Conservation (phyloP, 2,888 invertebrate genomes). For the Stomorhina lunata region DNA sequence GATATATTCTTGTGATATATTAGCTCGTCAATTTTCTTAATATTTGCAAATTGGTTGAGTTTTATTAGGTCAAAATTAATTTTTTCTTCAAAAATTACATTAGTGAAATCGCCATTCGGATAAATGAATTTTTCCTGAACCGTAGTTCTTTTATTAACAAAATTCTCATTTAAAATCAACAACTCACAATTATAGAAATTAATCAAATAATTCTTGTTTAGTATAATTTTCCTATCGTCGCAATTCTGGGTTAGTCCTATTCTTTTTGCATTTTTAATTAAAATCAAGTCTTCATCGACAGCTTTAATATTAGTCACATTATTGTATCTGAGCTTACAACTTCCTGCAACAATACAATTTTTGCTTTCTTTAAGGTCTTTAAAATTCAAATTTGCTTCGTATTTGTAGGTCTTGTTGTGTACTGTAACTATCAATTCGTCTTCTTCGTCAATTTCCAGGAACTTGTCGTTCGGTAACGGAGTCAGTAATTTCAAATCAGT, state of each 20-base stretch:
- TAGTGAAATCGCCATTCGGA: not conserved
- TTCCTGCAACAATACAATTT: not conserved
- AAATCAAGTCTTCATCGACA: slow-evolving; percentile 27
- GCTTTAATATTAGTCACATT: not conserved
- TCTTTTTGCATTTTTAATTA: slow-evolving; percentile 22
- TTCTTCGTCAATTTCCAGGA: not conserved
- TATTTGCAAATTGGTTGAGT: slow-evolving; percentile 16
- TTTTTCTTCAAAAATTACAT: slow-evolving; percentile 7
- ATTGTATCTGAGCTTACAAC: not conserved
- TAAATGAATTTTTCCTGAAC: not conserved
- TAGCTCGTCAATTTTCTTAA: slow-evolving; percentile 2
- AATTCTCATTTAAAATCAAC: not conserved
- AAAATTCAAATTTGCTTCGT: not conserved
- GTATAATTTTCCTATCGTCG: not conserved
- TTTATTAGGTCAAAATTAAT: slow-evolving; percentile 11
- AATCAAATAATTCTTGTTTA: slow-evolving; percentile 22
- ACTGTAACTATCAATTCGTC: not conserved
- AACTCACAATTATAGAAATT: slow-evolving; percentile 8
- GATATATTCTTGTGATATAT: not conserved
- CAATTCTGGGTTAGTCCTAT: slow-evolving; percentile 4
- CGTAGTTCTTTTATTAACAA: no score
- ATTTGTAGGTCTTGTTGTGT: not conserved
- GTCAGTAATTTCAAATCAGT: not conserved
- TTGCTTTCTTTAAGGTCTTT: not conserved
- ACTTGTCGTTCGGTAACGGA: not conserved